phyloP scores from a whole-genome alignment of 64 coral and sea anemone species.

The Trachythela sp. region DNA sequence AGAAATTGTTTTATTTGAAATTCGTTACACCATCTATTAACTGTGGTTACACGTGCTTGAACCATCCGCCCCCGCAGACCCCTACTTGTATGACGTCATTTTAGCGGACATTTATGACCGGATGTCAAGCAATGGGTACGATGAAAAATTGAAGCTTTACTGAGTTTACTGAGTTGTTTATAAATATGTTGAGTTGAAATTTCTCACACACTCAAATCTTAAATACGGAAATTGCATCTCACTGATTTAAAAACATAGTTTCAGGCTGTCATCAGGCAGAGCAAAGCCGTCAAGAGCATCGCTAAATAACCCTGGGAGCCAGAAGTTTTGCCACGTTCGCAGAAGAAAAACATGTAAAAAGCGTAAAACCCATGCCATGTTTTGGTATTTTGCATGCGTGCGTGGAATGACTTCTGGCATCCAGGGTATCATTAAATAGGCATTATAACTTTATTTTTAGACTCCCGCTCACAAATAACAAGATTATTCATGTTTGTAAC shows the following conservation, averaged over 20 bases:
- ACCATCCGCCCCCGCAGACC: not conserved
- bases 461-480: too few relatives aligned
- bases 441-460: too few relatives aligned
- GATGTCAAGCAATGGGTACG: not conserved
- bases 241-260: not conserved
- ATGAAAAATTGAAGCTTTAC: too few relatives aligned
- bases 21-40: too few relatives aligned
- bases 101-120: not conserved
- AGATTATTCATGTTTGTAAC: too few relatives aligned
- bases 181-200: not conserved
- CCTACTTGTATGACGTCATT: not conserved
- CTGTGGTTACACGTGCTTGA: not conserved
- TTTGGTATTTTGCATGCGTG: too few relatives aligned
- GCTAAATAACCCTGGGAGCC: not conserved
- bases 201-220: not conserved
- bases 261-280: not conserved
- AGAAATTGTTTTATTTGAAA: not conserved
- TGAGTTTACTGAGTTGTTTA: not conserved
- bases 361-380: not conserved
- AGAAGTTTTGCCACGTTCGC: not conserved
- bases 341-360: not conserved
- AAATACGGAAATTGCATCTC: not conserved
- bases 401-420: too few relatives aligned
- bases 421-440: too few relatives aligned
- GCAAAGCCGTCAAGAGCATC: not conserved